Base-by-base conservation (phyloP, 2,797 vertebrate genomes). In the Eospalax fontanierii region DNA sequence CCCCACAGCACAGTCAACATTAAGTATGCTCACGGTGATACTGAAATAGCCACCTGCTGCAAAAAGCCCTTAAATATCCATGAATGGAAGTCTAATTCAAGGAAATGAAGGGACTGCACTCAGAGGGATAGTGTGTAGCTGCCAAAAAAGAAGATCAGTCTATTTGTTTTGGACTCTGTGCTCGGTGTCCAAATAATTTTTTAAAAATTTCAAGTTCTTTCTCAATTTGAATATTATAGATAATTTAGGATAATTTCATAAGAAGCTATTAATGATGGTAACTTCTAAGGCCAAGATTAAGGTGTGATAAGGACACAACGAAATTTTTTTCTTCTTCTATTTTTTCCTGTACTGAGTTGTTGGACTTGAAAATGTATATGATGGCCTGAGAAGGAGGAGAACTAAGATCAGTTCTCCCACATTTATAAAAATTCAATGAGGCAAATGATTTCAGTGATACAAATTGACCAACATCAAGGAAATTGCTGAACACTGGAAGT, bases 121-220 rank as follows among this genome's bases (percentile, higher is more conserved):
- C 35, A 59, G 78, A 71, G 38, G 30, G 95, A 38, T 79, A 88
- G 9, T 40, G 92, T 38, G 21, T 14, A 70, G 70, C 65, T 76
- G 6, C 87, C 81, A 76, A 93, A n/a, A 95, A 89, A 92, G 59
- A 97, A 84, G 65, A 70, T 68, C 28, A 5, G 21, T 30, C 38
- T 63, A 18, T 85, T 57, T 93, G 4, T 65, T 73, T 26, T 22
- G 65, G 30, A 30, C n/a, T 82, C 43, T 43, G 6, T 89, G 74
- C 61, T 92, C 30, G 68, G 35, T 76, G 33, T 80, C 26, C 1
- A 80, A 78, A 87, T 15, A 93, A 93, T 90, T 84, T 9, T 22
- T 35, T 24, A 54, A 14, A 80, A 92, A 30, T 11, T 6, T 65
- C 16, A 54, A 54, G 50, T 54, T 59, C 11, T 43, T 75, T 83